Conservation (phyloP, 2,797 vertebrate species). For the Catamblyrhynchus diadema region DNA sequence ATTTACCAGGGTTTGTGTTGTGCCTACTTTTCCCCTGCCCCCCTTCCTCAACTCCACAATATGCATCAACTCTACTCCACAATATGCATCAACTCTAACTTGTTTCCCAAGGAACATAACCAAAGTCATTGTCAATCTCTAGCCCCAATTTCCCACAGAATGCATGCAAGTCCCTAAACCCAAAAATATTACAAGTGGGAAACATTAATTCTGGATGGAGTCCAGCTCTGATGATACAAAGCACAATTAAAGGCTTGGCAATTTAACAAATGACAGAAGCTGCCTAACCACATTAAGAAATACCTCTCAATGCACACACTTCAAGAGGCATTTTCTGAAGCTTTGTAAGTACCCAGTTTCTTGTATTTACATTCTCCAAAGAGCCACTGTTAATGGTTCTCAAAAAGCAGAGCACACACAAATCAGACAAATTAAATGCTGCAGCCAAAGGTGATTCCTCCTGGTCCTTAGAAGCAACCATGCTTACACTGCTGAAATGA, state of each 20-base stretch:
- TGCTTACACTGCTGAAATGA: neutral
- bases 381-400: neutral
- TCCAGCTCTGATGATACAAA: neutral
- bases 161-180: neutral
- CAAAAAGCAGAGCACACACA: neutral
- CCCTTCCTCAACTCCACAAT: neutral
- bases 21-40: no score
- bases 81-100: neutral
- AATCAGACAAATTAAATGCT: neutral
- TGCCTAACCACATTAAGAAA: neutral
- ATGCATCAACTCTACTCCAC: neutral
- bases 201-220: neutral
- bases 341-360: neutral
- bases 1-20: neutral
- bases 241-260: neutral
- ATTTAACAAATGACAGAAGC: neutral
- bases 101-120: neutral
- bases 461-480: rapidly evolving
- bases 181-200: neutral
- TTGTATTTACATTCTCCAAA: neutral
- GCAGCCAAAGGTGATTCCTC: neutral
- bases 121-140: neutral
- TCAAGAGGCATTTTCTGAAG: neutral
- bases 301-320: neutral
- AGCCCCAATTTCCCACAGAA: neutral